Evolutionary conservation across 2,113 vertebrate genomes (phyloP), one percentile per base, ranked within the genome.

Genomic region (Equus quagga): DNA sequence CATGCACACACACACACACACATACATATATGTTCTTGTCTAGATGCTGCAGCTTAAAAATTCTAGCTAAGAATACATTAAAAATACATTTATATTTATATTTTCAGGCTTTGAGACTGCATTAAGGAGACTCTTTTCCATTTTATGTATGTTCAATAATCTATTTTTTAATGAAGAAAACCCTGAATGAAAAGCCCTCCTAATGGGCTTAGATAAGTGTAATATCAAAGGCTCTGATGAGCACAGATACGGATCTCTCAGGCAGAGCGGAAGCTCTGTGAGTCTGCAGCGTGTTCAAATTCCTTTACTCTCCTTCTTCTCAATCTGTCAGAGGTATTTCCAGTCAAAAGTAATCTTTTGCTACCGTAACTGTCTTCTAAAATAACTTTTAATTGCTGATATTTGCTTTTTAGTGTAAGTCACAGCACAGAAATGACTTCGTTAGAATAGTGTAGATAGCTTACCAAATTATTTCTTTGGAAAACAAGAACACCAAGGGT

Each of bases 51-150:
- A 97, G 86, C 17, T 91, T 97, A 97, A 97, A 90, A 96, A 94
- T 96, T 98, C 85, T 98, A 97, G 65, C 49, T 86, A 85, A 86
- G 31, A 90, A 31, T 84, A 49, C 28, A 62, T 56, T 58, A 67
- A 81, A 93, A 97, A 93, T 95, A 97, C 96, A 98, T 94, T 96
- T 91, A 56, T 82, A 96, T 97, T 94, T 84, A 91, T 91, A 93
- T 96, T 93, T 96, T 89, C 19, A 95, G 79, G 13, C 24, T 84
- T 96, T 83, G 11, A 31, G 19, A 62, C 8, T 83, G 10, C 10
- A 58, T 44, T 62, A 56, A 94, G 31, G 12, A 82, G 9, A 6
- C 18, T 58, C 3, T 86, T 91, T 65, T 51, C n/a, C 10, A 65
- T 93, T 89, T 14, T 75, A 54, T 70, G 95, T 90, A 65, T 81